Evolutionary conservation across 2,797 vertebrate species (phyloP).

Genomic region (Hybognathus amarus): DNA sequence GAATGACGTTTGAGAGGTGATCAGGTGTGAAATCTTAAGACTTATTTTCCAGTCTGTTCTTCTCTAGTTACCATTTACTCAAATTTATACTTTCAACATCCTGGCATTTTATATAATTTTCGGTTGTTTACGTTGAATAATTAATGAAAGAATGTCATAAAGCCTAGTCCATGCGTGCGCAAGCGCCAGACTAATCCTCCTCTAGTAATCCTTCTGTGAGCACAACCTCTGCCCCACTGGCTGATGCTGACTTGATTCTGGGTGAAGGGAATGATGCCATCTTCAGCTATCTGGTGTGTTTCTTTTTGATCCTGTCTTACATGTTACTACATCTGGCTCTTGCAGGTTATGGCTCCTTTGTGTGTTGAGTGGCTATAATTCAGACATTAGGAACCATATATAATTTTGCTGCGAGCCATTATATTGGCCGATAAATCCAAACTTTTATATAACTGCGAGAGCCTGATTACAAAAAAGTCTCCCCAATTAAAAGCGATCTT

Average conservation of each 20-base stretch:
- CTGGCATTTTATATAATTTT: not conserved
- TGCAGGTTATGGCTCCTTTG: not conserved
- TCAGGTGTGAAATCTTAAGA: not conserved
- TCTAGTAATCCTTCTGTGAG: slow-evolving; percentile 70
- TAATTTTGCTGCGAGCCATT: too few relatives aligned
- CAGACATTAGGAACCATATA: not conserved
- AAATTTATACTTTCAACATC: not conserved
- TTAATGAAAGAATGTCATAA: slow-evolving; percentile 16
- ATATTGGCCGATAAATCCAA: too few relatives aligned
- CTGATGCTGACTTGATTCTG: slow-evolving; percentile 1
- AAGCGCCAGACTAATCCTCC: slow-evolving; percentile 69
- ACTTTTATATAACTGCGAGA: too few relatives aligned
- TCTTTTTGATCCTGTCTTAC: not conserved
- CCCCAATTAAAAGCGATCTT: not conserved
- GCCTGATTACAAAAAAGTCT: too few relatives aligned
- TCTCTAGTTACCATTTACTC: not conserved
- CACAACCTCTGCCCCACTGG: slow-evolving; percentile 46
- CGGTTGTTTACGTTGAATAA: slow-evolving; percentile 15
- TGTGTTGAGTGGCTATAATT: not conserved
- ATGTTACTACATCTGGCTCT: not conserved
- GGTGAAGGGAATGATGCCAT: not conserved
- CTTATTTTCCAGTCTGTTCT: not conserved
- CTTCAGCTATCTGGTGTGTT: slow-evolving; percentile 11
- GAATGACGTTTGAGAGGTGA: not conserved
- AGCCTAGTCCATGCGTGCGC: slow-evolving; percentile 54